phyloP scores from a whole-genome alignment of 1,140 invertebrate genomes.

The Protaetia brevitarsis region DNA sequence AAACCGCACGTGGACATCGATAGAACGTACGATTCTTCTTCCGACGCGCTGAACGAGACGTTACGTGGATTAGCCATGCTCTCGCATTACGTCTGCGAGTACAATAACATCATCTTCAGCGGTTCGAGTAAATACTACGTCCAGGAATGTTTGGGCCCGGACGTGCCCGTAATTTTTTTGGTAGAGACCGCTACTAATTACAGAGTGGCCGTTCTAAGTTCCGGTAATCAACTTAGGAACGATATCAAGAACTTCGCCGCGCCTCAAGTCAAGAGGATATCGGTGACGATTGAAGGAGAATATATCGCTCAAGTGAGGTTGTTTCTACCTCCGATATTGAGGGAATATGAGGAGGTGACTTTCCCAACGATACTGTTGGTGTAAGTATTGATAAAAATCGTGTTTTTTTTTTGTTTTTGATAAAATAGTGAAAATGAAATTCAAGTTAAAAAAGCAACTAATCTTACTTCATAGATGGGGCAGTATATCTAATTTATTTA shows the following conservation, averaged over 20 bases:
- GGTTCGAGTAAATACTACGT: constrained; percentile 58
- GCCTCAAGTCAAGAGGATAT: constrained; percentile 45
- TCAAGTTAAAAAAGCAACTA: no score
- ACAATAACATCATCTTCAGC: constrained; percentile 63
- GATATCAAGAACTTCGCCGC: constrained; percentile 38
- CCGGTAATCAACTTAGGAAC: constrained; percentile 42
- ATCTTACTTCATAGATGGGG: no score
- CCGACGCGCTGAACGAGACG: constrained; percentile 39
- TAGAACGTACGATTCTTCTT: constrained; percentile 31
- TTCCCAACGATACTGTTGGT: constrained; percentile 77
- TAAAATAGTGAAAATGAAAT: no score
- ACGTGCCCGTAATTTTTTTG: constrained; percentile 62
- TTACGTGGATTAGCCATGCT: constrained; percentile 39
- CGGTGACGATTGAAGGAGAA: constrained; percentile 54
- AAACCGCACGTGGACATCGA: constrained; percentile 47
- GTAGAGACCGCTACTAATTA: constrained; percentile 56
- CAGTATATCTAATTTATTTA: no score
- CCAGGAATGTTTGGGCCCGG: constrained; percentile 71
- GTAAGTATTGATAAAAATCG: constrained; percentile 63
- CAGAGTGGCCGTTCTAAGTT: constrained; percentile 57
- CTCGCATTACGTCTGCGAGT: constrained; percentile 59
- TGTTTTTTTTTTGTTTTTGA: no score
- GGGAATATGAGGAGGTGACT: constrained; percentile 75
- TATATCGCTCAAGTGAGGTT: constrained; percentile 62
- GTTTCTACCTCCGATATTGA: constrained; percentile 70